Evolutionary conservation across 1,140 invertebrate species (phyloP).

Genomic region (Drosophila suzukii): DNA sequence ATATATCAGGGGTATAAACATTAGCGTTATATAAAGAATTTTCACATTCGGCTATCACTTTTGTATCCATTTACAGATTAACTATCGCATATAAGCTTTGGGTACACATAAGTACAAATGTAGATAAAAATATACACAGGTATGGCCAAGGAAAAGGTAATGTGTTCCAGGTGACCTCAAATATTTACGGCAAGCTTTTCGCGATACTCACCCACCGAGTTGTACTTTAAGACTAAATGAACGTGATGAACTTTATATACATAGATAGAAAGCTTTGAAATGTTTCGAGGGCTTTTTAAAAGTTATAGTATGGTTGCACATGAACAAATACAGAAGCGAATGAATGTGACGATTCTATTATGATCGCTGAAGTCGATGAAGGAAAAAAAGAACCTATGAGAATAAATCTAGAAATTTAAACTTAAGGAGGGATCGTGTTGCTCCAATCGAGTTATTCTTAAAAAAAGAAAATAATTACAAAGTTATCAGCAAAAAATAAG

Average conservation of each 20-base stretch:
- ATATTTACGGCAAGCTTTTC: slow-evolving; percentile 60
- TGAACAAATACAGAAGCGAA: slow-evolving; percentile 3
- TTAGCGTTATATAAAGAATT: slow-evolving; percentile 32
- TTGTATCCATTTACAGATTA: slow-evolving; percentile 39
- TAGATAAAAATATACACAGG: slow-evolving; percentile 44
- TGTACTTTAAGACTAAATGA: slow-evolving; percentile 69
- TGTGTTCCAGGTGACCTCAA: slow-evolving; percentile 62
- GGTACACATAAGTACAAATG: slow-evolving; percentile 26
- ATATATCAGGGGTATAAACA: slow-evolving; percentile 22
- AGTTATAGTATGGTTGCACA: slow-evolving; percentile 22
- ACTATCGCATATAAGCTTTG: slow-evolving; percentile 13
- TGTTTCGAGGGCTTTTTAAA: slow-evolving; percentile 36
- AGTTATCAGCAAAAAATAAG: neutral
- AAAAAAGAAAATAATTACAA: neutral
- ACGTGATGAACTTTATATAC: slow-evolving; percentile 59
- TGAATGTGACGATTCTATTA: slow-evolving; percentile 28
- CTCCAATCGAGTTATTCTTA: slow-evolving; percentile 10
- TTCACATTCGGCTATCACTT: slow-evolving; percentile 10
- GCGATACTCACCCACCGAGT: slow-evolving; percentile 67
- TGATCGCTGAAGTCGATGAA: slow-evolving; percentile 13
- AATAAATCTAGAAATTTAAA: slow-evolving; percentile 1
- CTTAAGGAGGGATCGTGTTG: slow-evolving; percentile 5
- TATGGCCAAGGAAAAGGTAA: slow-evolving; percentile 24
- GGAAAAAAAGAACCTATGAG: slow-evolving; percentile 5
- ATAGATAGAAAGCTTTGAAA: slow-evolving; percentile 54